phyloP scores from a whole-genome alignment of 1,140 invertebrate species.

The Scaptomyza graminum region DNA sequence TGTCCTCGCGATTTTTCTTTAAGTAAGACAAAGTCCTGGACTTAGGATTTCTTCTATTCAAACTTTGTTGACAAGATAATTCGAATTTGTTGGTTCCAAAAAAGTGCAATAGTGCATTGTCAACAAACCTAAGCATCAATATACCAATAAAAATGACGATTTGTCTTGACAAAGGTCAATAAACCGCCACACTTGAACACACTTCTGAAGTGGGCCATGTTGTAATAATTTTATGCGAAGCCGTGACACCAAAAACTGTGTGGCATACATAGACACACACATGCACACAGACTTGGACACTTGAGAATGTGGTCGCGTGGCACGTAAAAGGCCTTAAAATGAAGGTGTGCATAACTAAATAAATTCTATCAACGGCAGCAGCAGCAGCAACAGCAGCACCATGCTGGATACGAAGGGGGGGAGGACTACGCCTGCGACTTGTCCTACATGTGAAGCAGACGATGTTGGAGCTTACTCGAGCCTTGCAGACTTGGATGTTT shows the following conservation, averaged over 20 bases:
- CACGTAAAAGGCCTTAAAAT: conserved; percentile 76
- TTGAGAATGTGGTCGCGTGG: conserved; percentile 68
- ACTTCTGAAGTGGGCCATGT: neutral
- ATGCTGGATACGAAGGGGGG: neutral
- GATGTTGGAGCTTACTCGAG: conserved; percentile 25
- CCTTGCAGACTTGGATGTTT: conserved; percentile 27
- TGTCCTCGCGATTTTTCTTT: too few relatives aligned
- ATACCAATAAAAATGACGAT: conserved; percentile 32
- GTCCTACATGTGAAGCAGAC: conserved; percentile 55
- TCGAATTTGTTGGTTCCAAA: too few relatives aligned
- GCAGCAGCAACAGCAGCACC: conserved; percentile 27
- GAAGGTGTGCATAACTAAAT: conserved; percentile 81
- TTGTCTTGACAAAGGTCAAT: conserved; percentile 37
- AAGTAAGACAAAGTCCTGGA: too few relatives aligned
- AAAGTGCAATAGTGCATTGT: too few relatives aligned
- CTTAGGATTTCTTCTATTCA: too few relatives aligned
- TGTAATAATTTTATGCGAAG: conserved; percentile 25
- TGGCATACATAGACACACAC: conserved; percentile 20
- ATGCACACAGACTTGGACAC: conserved; percentile 36
- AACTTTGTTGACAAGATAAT: too few relatives aligned
- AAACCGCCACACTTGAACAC: conserved; percentile 21
- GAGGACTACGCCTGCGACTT: conserved; percentile 14
- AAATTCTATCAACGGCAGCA: conserved; percentile 74
- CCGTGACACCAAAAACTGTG: conserved; percentile 46
- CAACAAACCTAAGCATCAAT: neutral